Percentiles rank a stretch among this genome's conserved stretches.
phyloP scores from a whole-genome alignment of 2,113 vertebrate species.

The Tragelaphus imberbis region DNA sequence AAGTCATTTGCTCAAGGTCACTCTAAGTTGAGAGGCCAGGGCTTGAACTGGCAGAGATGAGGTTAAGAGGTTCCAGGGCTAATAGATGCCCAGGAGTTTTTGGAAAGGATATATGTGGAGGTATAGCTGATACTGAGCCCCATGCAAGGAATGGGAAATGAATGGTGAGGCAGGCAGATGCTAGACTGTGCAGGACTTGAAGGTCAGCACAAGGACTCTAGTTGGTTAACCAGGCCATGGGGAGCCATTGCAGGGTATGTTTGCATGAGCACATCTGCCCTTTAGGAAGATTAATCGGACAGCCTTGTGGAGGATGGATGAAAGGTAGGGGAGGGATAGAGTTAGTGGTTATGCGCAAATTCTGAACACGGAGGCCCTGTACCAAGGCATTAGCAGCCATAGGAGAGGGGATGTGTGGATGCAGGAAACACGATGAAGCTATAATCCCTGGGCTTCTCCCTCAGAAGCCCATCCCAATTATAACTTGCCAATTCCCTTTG shows the following conservation, averaged over 20 bases:
- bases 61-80: not conserved
- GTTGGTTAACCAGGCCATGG: not conserved
- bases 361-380: not conserved
- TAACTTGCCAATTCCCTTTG: not conserved
- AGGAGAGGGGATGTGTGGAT: not conserved
- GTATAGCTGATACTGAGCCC: not conserved
- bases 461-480: too few relatives aligned
- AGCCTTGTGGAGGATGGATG: not conserved
- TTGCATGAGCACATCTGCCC: constrained; percentile 11
- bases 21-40: not conserved
- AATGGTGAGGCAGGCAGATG: not conserved
- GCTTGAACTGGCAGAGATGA: not conserved
- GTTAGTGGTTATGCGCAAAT: not conserved
- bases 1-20: not conserved
- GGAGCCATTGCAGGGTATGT: not conserved
- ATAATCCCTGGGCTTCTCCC: not conserved
- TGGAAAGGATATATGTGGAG: not conserved
- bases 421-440: not conserved
- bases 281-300: constrained; percentile 3
- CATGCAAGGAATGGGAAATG: not conserved
- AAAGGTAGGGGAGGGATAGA: not conserved
- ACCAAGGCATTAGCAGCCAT: not conserved
- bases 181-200: not conserved
- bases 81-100: not conserved
- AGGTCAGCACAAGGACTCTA: constrained; percentile 26